phyloP scores from a whole-genome alignment of 2,113 vertebrate species.

The Neopipo cinnamomea region DNA sequence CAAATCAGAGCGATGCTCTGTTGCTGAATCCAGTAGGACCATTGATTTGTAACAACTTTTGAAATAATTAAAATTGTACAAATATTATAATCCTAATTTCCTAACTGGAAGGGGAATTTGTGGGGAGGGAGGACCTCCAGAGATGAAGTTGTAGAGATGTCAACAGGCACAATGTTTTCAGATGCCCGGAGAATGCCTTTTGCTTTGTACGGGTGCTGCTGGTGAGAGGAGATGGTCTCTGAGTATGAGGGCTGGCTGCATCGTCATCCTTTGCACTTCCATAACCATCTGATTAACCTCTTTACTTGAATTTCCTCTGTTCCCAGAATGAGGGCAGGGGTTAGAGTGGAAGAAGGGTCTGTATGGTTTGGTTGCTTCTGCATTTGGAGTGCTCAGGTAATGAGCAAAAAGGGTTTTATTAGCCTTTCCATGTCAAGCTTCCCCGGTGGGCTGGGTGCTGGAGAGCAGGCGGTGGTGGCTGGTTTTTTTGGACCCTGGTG shows the following conservation, averaged over 20 bases:
- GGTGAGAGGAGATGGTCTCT: not conserved
- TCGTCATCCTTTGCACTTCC: not conserved
- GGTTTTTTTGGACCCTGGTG: not conserved
- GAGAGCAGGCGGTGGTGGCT: fast-evolving
- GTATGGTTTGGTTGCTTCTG: not conserved
- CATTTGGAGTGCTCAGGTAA: not conserved
- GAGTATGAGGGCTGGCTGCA: not conserved
- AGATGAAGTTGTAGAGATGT: not conserved
- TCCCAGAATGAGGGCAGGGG: not conserved
- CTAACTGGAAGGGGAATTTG: not conserved
- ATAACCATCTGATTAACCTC: not conserved
- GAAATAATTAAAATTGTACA: not conserved
- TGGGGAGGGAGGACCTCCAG: not conserved
- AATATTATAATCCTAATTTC: not conserved
- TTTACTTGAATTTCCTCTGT: not conserved
- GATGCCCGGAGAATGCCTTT: not conserved
- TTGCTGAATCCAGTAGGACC: not conserved
- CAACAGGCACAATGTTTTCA: not conserved
- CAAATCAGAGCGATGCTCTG: not conserved
- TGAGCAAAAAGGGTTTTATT: not conserved
- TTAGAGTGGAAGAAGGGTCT: not conserved
- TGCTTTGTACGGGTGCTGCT: not conserved
- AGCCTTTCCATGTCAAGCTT: not conserved
- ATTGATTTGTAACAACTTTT: not conserved
- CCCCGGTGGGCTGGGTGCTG: fast-evolving